Conservation (phyloP, 2,888 invertebrate genomes). For the Odontocolon sp. region DNA sequence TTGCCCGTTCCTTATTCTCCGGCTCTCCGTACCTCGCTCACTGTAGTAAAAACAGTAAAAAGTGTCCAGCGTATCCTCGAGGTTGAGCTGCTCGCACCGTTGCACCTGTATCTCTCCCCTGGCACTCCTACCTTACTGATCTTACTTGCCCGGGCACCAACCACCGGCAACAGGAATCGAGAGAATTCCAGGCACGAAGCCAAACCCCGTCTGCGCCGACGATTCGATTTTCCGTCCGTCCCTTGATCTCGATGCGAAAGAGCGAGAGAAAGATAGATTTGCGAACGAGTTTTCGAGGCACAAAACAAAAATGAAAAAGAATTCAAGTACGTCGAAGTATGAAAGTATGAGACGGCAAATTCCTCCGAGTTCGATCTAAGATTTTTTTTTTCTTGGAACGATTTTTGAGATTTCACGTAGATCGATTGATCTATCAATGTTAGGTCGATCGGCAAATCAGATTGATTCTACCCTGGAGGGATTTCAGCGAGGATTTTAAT, state of each 20-base stretch:
- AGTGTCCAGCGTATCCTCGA: slow-evolving; percentile 53
- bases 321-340: slow-evolving; percentile 14
- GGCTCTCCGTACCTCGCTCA: slow-evolving; percentile 17
- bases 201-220: slow-evolving; percentile 36
- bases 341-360: slow-evolving; percentile 25
- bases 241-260: background rate
- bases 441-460: background rate
- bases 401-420: slow-evolving; percentile 20
- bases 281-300: slow-evolving; percentile 24
- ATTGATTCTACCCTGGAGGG: slow-evolving; percentile 20
- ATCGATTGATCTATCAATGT: slow-evolving; percentile 9
- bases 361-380: background rate
- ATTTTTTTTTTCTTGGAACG: background rate
- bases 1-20: slow-evolving; percentile 35
- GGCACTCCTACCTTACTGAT: slow-evolving; percentile 73
- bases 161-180: slow-evolving; percentile 32
- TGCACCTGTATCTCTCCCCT: slow-evolving; percentile 70
- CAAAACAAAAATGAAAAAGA: slow-evolving; percentile 28
- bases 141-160: slow-evolving; percentile 55
- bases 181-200: slow-evolving; percentile 51
- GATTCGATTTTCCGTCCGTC: slow-evolving; percentile 41
- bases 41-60: slow-evolving; percentile 65
- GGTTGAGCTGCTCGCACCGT: slow-evolving; percentile 64
- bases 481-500: slow-evolving; percentile 13
- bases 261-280: slow-evolving; percentile 10